Base-by-base conservation (phyloP, 2,888 invertebrate genomes). In the Conops quadrifasciatus region DNA sequence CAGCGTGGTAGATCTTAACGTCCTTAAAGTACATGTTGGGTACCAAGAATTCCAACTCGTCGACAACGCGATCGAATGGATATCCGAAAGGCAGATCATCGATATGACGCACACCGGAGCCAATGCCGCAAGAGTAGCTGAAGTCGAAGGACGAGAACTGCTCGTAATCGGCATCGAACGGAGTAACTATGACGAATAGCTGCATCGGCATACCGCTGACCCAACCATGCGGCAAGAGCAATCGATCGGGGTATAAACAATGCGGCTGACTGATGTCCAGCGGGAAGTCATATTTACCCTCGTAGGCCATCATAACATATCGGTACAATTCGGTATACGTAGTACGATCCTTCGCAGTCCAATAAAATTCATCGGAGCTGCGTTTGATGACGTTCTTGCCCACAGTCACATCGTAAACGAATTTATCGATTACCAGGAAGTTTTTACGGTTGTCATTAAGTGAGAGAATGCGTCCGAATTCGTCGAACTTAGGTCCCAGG, bases 31-130 rank as follows among this genome's bases (percentile, higher is more conserved):
- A 60, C 67, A 67, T 67, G 60, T 67, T 67, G 47, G 59, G 59
- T 13, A 67, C 67, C 2, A 49, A 13, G 59, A 88, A 91, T 72
- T 87, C 87, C 56, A 85, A 83, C 60, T 89, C 87, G 87, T 85
- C 84, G 77, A 91, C 88, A 13, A 86, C 87, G 77, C 91, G 90
- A 81, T 93, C 92, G 80, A 93, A 89, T 76, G 93, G 93, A 88
- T 90, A 93, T 67, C 91, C 91, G 76, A 90, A 87, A 53, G 92
- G 88, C 81, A 88, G 88, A 74, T 87, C 87, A 80, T 92, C 92
- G 43, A 90, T 83, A 67, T 81, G 75, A 67, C 83, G 78, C 86
- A 87, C 79, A 80, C 87, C 88, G 80, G 87, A 87, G 73, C 88
- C 88, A 71, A 87, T 84, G 75, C 86, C 88, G 74, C 88, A 88